phyloP scores from a whole-genome alignment of 1,140 invertebrate species.

The Antheraea pernyi region DNA sequence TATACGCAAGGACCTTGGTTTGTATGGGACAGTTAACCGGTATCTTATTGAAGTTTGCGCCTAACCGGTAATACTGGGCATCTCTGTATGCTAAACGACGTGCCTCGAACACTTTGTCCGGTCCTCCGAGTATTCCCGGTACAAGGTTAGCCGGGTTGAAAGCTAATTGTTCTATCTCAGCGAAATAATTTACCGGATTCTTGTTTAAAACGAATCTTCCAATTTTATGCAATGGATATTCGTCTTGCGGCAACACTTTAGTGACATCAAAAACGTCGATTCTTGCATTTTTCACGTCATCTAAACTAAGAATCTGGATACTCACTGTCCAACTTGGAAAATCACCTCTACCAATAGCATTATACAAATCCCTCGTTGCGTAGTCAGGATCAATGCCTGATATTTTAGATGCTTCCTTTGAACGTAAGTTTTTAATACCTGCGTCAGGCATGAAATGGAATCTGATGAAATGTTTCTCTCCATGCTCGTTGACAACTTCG shows the following conservation, averaged over 20 bases:
- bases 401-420: constrained; percentile 80
- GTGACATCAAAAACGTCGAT: constrained; percentile 84
- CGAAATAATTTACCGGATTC: constrained; percentile 91
- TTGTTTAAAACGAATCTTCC: constrained; percentile 89
- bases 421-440: constrained; percentile 82
- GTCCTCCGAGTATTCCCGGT: constrained; percentile 89
- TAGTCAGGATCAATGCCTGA: constrained; percentile 85
- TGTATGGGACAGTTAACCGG: constrained; percentile 92
- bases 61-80: constrained; percentile 91
- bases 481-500: constrained; percentile 82
- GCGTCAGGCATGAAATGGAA: constrained; percentile 86
- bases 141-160: constrained; percentile 91
- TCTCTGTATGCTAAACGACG: constrained; percentile 93
- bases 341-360: constrained; percentile 83
- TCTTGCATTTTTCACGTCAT: constrained; percentile 72
- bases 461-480: constrained; percentile 81
- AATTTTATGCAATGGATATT: constrained; percentile 90
- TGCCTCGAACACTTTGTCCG: constrained; percentile 93
- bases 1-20: constrained; percentile 83
- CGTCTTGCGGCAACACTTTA: constrained; percentile 88
- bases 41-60: constrained; percentile 91
- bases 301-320: constrained; percentile 75
- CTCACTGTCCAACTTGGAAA: constrained; percentile 84
- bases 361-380: constrained; percentile 85
- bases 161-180: constrained; percentile 92